These are phyloP conservation scores for Epinephelus moara DNA, from an alignment of 2,113 vertebrate genomes.

Conservation along the genomic window DNA sequence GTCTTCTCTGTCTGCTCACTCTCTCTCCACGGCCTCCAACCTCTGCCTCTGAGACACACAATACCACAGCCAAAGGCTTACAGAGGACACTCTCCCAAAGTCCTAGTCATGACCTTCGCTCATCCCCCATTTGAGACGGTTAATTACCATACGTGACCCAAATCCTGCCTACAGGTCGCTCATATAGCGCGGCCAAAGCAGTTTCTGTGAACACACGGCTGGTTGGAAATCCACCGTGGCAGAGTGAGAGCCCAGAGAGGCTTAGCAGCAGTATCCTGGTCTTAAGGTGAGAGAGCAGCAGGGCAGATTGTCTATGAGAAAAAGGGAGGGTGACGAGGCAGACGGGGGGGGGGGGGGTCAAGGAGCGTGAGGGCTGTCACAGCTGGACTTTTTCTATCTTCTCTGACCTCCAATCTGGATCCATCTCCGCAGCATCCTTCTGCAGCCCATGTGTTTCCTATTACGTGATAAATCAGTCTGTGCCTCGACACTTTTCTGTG, in stretches of 20 bases:
- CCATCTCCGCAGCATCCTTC: conserved; percentile 1
- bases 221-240: conserved; percentile 49
- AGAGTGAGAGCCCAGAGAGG: conserved; percentile 31
- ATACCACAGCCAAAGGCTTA: conserved; percentile 43
- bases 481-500: conserved; percentile 40
- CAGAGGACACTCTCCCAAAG: conserved; percentile 35
- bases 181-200: neutral
- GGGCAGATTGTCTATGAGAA: conserved; percentile 55
- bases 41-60: conserved; percentile 36
- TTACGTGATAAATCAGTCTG: conserved; percentile 61
- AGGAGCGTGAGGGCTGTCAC: conserved; percentile 25
- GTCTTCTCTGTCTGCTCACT: conserved; percentile 45
- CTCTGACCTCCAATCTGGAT: conserved; percentile 26
- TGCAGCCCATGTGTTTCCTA: conserved; percentile 54
- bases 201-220: conserved; percentile 13
- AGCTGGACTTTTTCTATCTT: conserved; percentile 55
- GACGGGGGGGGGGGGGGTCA: conserved; percentile 11
- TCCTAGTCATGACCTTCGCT: conserved; percentile 51
- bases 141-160: conserved; percentile 55
- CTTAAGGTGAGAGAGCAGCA: conserved; percentile 49
- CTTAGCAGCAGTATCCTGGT: conserved; percentile 33
- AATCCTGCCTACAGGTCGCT: conserved; percentile 47
- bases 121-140: conserved; percentile 54
- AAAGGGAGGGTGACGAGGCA: conserved; percentile 13
- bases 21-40: conserved; percentile 26